Evolutionary conservation across 2,888 invertebrate genomes (phyloP).

Genomic region (Chironomus tentans): DNA sequence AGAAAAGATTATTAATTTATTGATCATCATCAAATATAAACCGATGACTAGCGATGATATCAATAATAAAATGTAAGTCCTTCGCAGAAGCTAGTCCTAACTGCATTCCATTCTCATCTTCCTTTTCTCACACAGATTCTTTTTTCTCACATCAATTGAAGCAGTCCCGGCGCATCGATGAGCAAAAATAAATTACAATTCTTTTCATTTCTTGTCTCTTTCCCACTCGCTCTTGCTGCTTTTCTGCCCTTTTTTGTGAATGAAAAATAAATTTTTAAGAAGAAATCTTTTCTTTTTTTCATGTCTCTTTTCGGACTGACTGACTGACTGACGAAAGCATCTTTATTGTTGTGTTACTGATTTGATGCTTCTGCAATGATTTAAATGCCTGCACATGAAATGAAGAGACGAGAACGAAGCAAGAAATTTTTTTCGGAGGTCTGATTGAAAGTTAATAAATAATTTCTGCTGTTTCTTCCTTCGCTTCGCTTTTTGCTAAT

Average conservation of each 20-base stretch:
- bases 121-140: neutral
- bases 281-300: neutral
- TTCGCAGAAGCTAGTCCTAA: conserved; percentile 10
- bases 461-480: neutral
- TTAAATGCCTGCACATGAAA: conserved; percentile 1
- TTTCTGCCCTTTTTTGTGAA: conserved; percentile 21
- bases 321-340: neutral
- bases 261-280: neutral
- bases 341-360: neutral
- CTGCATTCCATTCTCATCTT: neutral
- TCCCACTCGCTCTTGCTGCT: no score
- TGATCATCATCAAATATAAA: neutral
- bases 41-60: neutral
- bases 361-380: neutral
- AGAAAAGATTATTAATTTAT: neutral
- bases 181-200: conserved; percentile 14
- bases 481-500: neutral
- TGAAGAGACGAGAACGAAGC: neutral
- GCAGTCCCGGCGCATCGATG: neutral
- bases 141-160: conserved; percentile 15
- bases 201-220: neutral
- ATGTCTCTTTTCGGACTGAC: neutral
- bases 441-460: conserved; percentile 2
- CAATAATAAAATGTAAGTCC: neutral
- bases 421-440: neutral